Percentiles rank a stretch among this genome's conserved stretches.
These are phyloP conservation scores for Euleptes europaea DNA, from an alignment of 2,113 vertebrate genomes.

Conservation along the genomic window DNA sequence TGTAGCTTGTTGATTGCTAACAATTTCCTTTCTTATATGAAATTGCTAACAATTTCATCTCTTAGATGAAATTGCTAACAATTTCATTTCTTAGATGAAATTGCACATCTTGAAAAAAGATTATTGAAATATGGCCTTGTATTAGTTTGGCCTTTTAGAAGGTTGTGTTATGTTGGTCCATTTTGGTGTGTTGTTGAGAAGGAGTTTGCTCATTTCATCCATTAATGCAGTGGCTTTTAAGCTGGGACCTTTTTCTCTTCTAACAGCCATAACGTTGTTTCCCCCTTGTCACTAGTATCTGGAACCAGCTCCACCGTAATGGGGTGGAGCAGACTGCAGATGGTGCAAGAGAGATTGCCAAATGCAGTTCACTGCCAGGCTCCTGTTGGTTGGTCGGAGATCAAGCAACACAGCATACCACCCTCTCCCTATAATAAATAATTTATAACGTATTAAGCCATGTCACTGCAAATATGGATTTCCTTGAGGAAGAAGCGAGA, in stretches of 20 bases:
- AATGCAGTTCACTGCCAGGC: background rate
- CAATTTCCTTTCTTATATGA: background rate
- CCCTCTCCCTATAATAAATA: background rate
- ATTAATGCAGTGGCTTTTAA: rapidly evolving
- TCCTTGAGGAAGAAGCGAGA: background rate
- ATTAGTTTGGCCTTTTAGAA: background rate
- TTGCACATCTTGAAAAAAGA: background rate
- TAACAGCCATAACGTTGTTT: constrained; percentile 1
- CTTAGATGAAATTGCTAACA: background rate
- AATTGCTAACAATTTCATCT: background rate
- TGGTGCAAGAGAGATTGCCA: constrained; percentile 26
- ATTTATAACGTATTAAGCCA: background rate
- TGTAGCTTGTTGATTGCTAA: background rate
- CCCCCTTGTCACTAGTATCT: rapidly evolving
- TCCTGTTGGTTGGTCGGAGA: background rate
- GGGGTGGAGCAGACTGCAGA: constrained; percentile 61
- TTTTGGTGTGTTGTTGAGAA: background rate
- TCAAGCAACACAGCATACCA: background rate
- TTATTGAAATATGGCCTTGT: background rate
- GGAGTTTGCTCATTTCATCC: background rate
- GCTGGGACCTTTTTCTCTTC: background rate
- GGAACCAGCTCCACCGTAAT: constrained; percentile 48
- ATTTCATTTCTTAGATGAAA: background rate
- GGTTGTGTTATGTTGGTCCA: background rate
- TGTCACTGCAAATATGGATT: background rate